A percentile compares a stretch with the other conserved stretches of the same genome.
Evolutionary conservation across 1,140 invertebrate genomes (phyloP).

Genomic region (Lasioglossum baleicum): DNA sequence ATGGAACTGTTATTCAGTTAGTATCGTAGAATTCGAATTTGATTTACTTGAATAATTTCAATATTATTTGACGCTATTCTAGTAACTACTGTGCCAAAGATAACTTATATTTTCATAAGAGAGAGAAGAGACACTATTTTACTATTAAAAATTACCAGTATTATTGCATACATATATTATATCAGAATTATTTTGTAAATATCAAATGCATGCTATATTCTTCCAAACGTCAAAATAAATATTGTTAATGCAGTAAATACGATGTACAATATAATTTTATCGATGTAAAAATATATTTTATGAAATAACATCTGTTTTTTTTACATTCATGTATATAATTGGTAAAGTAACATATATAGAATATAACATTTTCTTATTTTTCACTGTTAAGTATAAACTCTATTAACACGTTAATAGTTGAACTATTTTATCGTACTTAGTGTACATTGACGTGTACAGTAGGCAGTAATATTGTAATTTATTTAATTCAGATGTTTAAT

Average conservation of each 20-base stretch:
- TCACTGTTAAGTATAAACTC: neutral
- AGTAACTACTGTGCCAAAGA: slow-evolving; percentile 51
- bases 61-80: neutral
- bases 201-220: slow-evolving; percentile 31
- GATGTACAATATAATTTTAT: slow-evolving; percentile 18
- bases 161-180: slow-evolving; percentile 12
- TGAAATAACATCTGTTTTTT: slow-evolving; percentile 18
- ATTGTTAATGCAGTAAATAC: neutral
- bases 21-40: neutral
- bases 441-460: too few species aligned
- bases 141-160: slow-evolving; percentile 23
- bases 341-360: slow-evolving; percentile 26
- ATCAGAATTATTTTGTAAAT: slow-evolving; percentile 20
- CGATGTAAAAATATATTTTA: slow-evolving; percentile 38
- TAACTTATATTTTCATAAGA: slow-evolving; percentile 50
- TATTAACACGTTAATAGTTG: neutral
- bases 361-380: slow-evolving; percentile 20
- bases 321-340: slow-evolving; percentile 40
- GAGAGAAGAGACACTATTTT: slow-evolving; percentile 40
- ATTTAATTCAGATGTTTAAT: too few species aligned
- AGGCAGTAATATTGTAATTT: too few species aligned
- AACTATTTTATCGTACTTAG: too few species aligned
- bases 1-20: neutral
- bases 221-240: slow-evolving; percentile 26
- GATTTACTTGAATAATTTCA: neutral